Conservation (phyloP, 2,797 vertebrate species). For the Nyctalus aviator region DNA sequence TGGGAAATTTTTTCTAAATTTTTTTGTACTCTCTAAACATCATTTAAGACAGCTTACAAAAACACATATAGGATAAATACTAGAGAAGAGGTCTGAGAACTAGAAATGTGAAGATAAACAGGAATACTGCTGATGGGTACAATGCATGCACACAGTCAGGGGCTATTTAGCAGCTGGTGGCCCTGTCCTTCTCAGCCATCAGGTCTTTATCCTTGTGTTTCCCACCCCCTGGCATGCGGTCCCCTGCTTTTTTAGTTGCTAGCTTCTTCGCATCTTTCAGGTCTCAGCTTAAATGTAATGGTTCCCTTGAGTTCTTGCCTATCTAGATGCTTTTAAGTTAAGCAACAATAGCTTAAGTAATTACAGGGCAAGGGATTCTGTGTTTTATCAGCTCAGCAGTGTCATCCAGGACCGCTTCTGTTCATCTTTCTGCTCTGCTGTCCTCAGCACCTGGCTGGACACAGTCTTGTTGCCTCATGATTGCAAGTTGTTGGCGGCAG, state of each 20-base stretch:
- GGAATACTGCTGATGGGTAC: neutral
- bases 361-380: neutral
- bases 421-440: neutral
- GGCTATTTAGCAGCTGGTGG: neutral
- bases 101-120: neutral
- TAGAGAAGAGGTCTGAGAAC: neutral
- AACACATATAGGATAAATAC: neutral
- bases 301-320: neutral
- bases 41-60: neutral
- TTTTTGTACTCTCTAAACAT: neutral
- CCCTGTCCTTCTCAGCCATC: no score
- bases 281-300: neutral
- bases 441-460: neutral
- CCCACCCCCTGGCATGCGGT: accelerated
- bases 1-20: neutral
- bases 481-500: neutral
- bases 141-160: accelerated
- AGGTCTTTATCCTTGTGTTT: neutral
- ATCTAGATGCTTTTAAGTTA: neutral
- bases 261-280: neutral
- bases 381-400: neutral
- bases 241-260: neutral
- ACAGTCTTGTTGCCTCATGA: neutral
- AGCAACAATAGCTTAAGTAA: neutral
- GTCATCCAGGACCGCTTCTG: neutral